Conservation (phyloP, 2,113 vertebrate species). For the Sturnus vulgaris region DNA sequence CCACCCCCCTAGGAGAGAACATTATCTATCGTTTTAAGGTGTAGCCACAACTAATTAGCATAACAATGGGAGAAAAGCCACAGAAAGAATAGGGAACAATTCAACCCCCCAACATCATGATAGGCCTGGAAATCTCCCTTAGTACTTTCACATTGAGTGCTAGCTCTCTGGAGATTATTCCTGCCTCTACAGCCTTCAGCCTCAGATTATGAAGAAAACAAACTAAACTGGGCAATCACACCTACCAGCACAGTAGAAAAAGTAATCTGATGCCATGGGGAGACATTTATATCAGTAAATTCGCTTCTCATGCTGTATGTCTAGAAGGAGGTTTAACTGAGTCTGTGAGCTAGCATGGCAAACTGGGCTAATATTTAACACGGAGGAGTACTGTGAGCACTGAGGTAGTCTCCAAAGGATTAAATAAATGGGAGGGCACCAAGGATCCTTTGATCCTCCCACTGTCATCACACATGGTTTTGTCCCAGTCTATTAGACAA, state of each 20-base stretch:
- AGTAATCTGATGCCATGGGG: background rate
- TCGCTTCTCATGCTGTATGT: background rate
- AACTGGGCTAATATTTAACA: background rate
- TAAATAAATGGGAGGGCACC: background rate
- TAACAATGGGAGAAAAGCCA: no score
- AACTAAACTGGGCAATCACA: background rate
- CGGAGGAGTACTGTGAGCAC: background rate
- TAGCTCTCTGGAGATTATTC: background rate
- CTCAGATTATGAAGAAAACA: background rate
- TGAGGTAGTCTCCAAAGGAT: background rate
- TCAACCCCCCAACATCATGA: no score
- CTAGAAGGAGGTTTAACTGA: background rate
- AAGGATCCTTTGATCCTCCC: background rate
- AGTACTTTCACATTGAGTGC: background rate
- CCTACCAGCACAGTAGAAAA: background rate
- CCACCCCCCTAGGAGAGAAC: no score
- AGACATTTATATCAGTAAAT: background rate
- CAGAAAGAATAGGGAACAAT: no score
- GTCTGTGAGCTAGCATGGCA: background rate
- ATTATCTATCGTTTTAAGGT: no score
- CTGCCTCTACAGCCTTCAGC: background rate
- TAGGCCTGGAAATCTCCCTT: background rate
- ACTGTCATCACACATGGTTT: rapidly evolving
- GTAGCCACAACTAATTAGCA: no score
- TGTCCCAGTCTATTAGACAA: background rate